Evolutionary conservation across 2,888 invertebrate species (phyloP).

Genomic region (Ecdyonurus torrentis): DNA sequence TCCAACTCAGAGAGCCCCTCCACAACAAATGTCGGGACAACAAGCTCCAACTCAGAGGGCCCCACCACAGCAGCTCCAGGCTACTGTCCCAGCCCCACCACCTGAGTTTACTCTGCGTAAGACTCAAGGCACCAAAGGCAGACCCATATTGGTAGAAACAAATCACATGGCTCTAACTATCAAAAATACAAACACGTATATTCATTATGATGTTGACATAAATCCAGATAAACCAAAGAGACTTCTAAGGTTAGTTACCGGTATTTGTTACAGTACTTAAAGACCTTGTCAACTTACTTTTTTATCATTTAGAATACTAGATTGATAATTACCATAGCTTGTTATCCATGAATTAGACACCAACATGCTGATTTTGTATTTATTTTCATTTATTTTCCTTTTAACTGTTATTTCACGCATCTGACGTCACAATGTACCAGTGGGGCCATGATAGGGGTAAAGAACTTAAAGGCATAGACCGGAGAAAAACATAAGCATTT

Average conservation of each 20-base stretch:
- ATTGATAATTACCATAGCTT: too few relatives aligned
- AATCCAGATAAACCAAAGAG: conserved; percentile 51
- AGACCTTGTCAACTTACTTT: too few relatives aligned
- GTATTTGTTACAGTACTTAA: too few relatives aligned
- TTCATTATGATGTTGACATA: conserved; percentile 72
- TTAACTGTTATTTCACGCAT: too few relatives aligned
- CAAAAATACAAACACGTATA: conserved; percentile 24
- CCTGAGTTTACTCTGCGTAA: conserved; percentile 18
- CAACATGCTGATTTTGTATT: too few relatives aligned
- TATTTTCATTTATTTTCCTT: too few relatives aligned
- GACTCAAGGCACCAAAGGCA: conserved; percentile 25
- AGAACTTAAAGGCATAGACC: too few relatives aligned
- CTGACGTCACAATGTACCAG: too few relatives aligned
- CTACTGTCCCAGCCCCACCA: background rate
- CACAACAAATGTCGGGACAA: background rate
- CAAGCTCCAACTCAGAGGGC: background rate
- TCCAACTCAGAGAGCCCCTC: background rate
- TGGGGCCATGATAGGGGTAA: too few relatives aligned
- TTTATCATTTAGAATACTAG: too few relatives aligned
- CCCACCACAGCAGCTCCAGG: background rate
- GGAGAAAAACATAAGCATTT: too few relatives aligned
- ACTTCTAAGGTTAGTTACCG: conserved; percentile 30
- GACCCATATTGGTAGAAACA: conserved; percentile 31
- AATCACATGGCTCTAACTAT: conserved; percentile 47
- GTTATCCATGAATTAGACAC: too few relatives aligned